These are phyloP conservation scores for Aphelinus atriplicis DNA, from an alignment of 1,140 invertebrate genomes.

Conservation along the genomic window DNA sequence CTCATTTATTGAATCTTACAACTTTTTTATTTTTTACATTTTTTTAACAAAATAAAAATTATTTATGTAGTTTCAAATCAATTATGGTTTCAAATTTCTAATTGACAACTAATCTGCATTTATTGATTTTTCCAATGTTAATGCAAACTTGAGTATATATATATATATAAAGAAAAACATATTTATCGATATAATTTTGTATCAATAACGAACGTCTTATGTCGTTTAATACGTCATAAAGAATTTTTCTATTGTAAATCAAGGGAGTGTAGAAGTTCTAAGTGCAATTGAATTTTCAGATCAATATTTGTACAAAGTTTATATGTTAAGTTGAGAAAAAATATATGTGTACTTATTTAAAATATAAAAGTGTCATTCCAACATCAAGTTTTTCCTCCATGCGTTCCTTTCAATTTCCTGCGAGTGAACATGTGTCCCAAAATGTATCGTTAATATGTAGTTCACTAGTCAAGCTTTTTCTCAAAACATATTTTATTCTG, in stretches of 20 bases:
- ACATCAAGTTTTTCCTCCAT: no score
- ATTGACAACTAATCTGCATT: conserved; percentile 10
- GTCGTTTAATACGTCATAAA: conserved; percentile 17
- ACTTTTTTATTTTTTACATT: conserved; percentile 19
- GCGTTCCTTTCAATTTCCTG: no score
- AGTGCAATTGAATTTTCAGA: conserved; percentile 40
- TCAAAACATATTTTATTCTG: no score
- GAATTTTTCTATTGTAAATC: conserved; percentile 27
- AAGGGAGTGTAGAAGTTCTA: conserved; percentile 34
- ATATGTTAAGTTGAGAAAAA: conserved; percentile 32
- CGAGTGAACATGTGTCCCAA: no score
- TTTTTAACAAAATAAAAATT: conserved; percentile 24
- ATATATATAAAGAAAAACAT: conserved; percentile 14
- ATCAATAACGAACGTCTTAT: conserved; percentile 22
- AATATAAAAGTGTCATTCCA: conserved; percentile 20
- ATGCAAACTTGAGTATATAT: neutral
- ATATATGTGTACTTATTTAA: conserved; percentile 34
- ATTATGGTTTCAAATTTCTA: conserved; percentile 16
- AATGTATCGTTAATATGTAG: no score
- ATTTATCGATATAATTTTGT: neutral
- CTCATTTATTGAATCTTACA: conserved; percentile 11
- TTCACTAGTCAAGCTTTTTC: no score
- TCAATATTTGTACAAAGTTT: conserved; percentile 37
- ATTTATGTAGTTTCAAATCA: conserved; percentile 13
- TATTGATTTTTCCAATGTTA: conserved; percentile 1